Conservation (phyloP, 2,888 invertebrate genomes). For the Dolomedes plantarius region DNA sequence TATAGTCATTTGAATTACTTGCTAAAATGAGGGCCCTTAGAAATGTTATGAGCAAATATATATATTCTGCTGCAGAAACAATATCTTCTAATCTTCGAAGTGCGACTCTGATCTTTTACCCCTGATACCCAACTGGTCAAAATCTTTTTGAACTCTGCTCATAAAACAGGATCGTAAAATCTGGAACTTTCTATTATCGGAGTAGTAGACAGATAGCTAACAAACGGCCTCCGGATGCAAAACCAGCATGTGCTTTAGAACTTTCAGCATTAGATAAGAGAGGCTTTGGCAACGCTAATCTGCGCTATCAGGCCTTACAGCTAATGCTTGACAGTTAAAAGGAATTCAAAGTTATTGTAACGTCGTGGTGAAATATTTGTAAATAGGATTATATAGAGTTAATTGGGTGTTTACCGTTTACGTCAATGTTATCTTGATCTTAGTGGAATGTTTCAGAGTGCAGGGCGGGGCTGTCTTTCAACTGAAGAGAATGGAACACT, state of each 20-base stretch:
- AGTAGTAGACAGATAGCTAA: background rate
- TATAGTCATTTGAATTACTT: no score
- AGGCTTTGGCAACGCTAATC: background rate
- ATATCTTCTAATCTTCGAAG: no score
- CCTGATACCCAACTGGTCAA: no score
- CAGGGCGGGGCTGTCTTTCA: no score
- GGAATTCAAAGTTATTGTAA: background rate
- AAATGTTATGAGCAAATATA: no score
- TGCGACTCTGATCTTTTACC: no score
- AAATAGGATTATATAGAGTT: background rate
- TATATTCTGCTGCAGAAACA: no score
- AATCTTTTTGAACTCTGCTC: background rate
- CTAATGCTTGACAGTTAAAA: background rate
- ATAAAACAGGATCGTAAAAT: background rate
- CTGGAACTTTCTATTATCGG: background rate
- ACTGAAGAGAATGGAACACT: no score
- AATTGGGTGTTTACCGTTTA: background rate
- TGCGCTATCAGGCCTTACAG: background rate
- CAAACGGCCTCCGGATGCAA: background rate
- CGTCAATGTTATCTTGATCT: no score
- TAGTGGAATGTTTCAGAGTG: background rate
- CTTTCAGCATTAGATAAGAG: conserved; percentile 8
- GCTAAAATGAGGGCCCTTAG: no score
- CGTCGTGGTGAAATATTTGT: background rate
- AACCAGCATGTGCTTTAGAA: background rate